Evolutionary conservation across 2,888 invertebrate genomes (phyloP).

Genomic region (Trachelus stipa): DNA sequence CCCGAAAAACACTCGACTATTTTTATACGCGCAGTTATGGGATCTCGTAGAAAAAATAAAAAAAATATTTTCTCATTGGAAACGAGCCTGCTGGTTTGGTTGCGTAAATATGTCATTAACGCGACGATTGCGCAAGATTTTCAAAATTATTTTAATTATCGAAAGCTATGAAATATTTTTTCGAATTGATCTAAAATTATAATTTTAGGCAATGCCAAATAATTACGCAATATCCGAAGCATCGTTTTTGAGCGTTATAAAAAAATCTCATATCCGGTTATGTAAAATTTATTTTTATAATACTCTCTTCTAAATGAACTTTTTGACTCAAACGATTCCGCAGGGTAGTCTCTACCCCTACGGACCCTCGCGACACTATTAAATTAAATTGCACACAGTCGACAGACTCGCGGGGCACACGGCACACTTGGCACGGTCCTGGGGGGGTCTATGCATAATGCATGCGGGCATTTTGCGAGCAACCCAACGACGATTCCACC

Average conservation of each 20-base stretch:
- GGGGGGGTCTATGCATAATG: neutral
- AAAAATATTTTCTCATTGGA: too few species aligned
- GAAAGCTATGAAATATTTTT: too few species aligned
- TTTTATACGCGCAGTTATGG: too few species aligned
- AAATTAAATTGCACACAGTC: constrained; percentile 1
- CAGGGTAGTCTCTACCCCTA: neutral
- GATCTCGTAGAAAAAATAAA: too few species aligned
- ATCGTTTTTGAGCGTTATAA: neutral
- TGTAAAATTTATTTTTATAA: neutral
- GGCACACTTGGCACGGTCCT: constrained; percentile 5
- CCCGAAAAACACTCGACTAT: too few species aligned
- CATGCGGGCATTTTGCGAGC: constrained; percentile 9
- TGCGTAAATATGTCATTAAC: too few species aligned
- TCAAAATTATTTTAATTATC: too few species aligned
- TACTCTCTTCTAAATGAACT: neutral
- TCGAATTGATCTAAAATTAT: neutral
- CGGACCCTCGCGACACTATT: neutral
- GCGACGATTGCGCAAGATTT: too few species aligned
- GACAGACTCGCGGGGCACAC: neutral
- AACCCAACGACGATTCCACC: neutral
- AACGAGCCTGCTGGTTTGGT: too few species aligned
- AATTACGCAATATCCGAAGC: neutral
- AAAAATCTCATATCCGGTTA: neutral
- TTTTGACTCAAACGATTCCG: neutral
- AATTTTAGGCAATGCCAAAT: neutral